Evolutionary conservation across 2,797 vertebrate genomes (phyloP), one percentile per base, ranked within the genome.

Genomic region (Nasua narica): DNA sequence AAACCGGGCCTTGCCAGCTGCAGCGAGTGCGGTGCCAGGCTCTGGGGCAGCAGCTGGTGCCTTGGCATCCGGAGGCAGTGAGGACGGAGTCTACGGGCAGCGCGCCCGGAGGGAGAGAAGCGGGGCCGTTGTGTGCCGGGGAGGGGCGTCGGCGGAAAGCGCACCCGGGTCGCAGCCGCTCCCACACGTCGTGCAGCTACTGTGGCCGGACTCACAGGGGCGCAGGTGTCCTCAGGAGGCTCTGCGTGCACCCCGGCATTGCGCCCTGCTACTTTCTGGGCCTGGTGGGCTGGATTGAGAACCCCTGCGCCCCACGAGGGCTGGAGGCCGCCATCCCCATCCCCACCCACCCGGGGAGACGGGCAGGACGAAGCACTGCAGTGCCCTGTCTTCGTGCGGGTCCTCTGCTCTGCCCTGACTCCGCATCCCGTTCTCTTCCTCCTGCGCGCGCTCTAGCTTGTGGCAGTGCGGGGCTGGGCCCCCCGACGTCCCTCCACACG

Each of bases 11-110:
- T 92, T 52, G 87, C 95, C 97, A 98, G 97, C 97, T 98, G 97
- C 97, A 95, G 95, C 0, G 35, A 86, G 72, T 27, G 50, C 35
- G 14, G 90, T 97, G 98, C 98, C 97, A 97, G 97, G 96, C 90
- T 60, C 95, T 88, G 92, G 97, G 98, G 92, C 95, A 91, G 98
- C 98, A 98, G 98, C 98, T 98, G 98, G 97, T 91, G 95, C 84
- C 62, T 98, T 98, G 97, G 97, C 97, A 97, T 95, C 93, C 84
- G 62, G 97, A 96, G 74, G 90, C 94, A 93, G 93, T 5, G 87
- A 95, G 98, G 94, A 95, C 82, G 29, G 93, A 84, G 93, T 48
- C 96, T 91, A 5, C 5, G 93, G 98, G 98, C 98, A 97, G 93
- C 52, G 29, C 94, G 97, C 97, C 97, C 29, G 1, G 96, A 92